Conservation (phyloP, 2,888 invertebrate species). For the Synanthedon tipuliformis region DNA sequence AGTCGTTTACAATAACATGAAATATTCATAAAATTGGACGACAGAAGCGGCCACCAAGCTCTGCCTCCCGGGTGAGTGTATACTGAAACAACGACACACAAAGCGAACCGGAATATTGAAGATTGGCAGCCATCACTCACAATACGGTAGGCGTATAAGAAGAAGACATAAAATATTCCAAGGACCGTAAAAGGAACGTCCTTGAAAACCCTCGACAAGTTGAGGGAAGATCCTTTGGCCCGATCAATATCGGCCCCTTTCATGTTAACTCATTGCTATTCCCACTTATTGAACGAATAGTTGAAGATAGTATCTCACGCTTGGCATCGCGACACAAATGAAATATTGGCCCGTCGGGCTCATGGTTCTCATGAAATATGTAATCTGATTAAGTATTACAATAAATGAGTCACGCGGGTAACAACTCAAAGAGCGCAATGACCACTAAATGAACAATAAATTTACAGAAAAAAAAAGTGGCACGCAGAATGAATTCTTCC, state of each 20-base stretch:
- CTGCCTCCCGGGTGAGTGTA: constrained; percentile 11
- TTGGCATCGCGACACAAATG: constrained; percentile 47
- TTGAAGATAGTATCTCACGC: constrained; percentile 43
- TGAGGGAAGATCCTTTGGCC: constrained; percentile 18
- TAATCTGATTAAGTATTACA: constrained; percentile 43
- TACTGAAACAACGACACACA: constrained; percentile 28
- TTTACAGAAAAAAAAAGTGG: constrained; percentile 10
- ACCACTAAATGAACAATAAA: constrained; percentile 24
- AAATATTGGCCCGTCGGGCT: constrained; percentile 35
- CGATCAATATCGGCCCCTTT: constrained; percentile 37
- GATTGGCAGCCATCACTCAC: constrained; percentile 26
- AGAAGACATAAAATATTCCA: not conserved
- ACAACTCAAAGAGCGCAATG: constrained; percentile 20
- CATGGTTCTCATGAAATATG: constrained; percentile 42
- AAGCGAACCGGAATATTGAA: constrained; percentile 21
- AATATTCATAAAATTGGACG: constrained; percentile 59
- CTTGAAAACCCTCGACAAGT: constrained; percentile 12
- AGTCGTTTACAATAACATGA: constrained; percentile 61
- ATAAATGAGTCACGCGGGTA: constrained; percentile 30
- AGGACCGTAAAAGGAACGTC: constrained; percentile 23
- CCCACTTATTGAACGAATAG: constrained; percentile 41
- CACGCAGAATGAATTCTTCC: constrained; percentile 2
- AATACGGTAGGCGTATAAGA: not conserved
- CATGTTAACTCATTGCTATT: constrained; percentile 40
- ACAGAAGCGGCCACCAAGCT: constrained; percentile 33